These are phyloP conservation scores for Cecidostiba fungosa DNA, from an alignment of 2,888 invertebrate genomes.

Conservation along the genomic window DNA sequence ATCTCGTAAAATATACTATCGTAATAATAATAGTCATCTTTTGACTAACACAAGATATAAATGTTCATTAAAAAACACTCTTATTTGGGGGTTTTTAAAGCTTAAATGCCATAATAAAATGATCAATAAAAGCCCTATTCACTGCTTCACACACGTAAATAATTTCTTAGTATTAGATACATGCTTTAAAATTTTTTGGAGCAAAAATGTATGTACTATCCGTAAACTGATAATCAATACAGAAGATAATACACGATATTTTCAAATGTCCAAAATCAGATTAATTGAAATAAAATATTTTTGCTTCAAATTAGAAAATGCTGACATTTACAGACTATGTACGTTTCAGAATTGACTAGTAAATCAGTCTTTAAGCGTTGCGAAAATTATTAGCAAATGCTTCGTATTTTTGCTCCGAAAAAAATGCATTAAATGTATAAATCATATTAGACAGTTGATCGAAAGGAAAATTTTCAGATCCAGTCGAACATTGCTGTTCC, in stretches of 20 bases:
- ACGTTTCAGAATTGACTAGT: slow-evolving; percentile 58
- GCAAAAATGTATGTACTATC: slow-evolving; percentile 54
- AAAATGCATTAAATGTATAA: slow-evolving; percentile 19
- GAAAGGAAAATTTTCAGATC: not conserved
- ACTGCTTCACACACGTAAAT: not conserved
- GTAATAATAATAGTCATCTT: slow-evolving; percentile 16
- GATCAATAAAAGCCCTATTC: slow-evolving; percentile 18
- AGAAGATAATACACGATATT: not conserved
- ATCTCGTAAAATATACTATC: slow-evolving; percentile 35
- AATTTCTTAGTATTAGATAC: slow-evolving; percentile 9
- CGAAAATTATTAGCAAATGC: slow-evolving; percentile 9
- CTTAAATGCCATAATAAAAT: slow-evolving; percentile 39
- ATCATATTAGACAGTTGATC: not conserved
- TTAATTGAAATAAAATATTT: not conserved
- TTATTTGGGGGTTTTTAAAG: slow-evolving; percentile 23
- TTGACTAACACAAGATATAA: slow-evolving; percentile 28
- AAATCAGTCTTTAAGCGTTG: slow-evolving; percentile 54
- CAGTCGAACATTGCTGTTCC: not conserved
- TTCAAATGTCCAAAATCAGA: not conserved
- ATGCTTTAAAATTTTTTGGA: slow-evolving; percentile 41
- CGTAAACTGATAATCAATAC: no score
- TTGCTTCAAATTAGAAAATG: not conserved
- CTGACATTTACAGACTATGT: slow-evolving; percentile 1
- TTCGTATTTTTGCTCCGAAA: slow-evolving; percentile 57
- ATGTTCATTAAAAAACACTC: slow-evolving; percentile 32